Percentiles rank a stretch among this genome's conserved stretches.
These are phyloP conservation scores for Amphiprion clarkii DNA, from an alignment of 2,797 vertebrate species.

Conservation along the genomic window DNA sequence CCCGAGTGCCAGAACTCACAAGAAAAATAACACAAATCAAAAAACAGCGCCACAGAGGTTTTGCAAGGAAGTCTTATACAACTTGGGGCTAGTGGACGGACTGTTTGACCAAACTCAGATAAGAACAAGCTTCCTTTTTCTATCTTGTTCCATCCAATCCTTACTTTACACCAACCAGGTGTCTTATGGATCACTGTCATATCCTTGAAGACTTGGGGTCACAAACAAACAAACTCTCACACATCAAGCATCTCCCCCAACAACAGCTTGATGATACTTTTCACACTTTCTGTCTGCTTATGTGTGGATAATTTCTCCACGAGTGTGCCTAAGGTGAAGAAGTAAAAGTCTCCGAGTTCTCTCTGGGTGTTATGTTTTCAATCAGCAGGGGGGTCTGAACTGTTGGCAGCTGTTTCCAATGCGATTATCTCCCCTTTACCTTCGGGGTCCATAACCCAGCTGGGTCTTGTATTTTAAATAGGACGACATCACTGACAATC, in stretches of 20 bases:
- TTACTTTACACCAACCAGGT: conserved; percentile 11
- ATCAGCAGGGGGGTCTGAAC: conserved; percentile 5
- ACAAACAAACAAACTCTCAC: not conserved
- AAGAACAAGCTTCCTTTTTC: conserved; percentile 12
- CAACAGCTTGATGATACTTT: conserved; percentile 21
- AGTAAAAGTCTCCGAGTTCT: not conserved
- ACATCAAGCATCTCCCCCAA: conserved; percentile 7
- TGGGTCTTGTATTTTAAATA: conserved; percentile 29
- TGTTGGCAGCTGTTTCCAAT: conserved; percentile 34
- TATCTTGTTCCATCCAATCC: conserved; percentile 1
- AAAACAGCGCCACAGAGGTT: conserved; percentile 21
- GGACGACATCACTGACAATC: conserved; percentile 23
- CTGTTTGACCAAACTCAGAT: conserved; percentile 26
- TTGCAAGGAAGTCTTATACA: conserved; percentile 1
- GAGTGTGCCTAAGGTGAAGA: not conserved
- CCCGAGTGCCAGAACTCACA: conserved; percentile 35
- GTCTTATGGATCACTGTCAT: conserved; percentile 40
- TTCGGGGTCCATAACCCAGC: conserved; percentile 23
- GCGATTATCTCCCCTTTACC: conserved; percentile 26
- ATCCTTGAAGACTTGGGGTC: conserved; percentile 49
- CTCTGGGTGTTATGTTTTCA: conserved; percentile 17
- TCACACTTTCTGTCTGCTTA: conserved; percentile 15
- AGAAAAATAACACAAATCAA: conserved; percentile 37
- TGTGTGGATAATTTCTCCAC: conserved; percentile 2
- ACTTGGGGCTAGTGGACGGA: conserved; percentile 14